Conservation (phyloP, 2,797 vertebrate species). For the Otolemur crassicaudatus region DNA sequence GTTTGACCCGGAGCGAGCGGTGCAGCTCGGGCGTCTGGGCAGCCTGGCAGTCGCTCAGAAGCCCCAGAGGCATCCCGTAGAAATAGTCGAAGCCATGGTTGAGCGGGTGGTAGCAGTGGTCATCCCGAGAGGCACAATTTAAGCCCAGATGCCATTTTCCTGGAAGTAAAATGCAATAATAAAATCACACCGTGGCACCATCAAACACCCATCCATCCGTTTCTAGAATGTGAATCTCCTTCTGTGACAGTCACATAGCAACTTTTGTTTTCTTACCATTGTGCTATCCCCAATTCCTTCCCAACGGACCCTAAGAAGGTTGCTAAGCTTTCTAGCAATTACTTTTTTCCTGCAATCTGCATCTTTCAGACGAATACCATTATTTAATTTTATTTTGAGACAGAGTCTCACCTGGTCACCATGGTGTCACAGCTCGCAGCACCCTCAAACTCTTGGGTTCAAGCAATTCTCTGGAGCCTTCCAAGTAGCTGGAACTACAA, state of each 20-base stretch:
- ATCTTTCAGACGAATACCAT: background rate
- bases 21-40: conserved; percentile 82
- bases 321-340: background rate
- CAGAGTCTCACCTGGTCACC: too few species aligned
- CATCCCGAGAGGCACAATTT: conserved; percentile 89
- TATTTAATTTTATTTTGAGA: too few species aligned
- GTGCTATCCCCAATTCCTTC: too few species aligned
- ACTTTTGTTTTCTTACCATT: too few species aligned
- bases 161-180: background rate
- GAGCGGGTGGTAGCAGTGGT: conserved; percentile 94
- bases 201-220: rapidly evolving
- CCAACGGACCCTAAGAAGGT: background rate
- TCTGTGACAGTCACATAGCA: rapidly evolving
- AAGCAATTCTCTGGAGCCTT: too few species aligned
- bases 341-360: background rate
- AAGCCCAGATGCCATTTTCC: conserved; percentile 94
- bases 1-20: conserved; percentile 79
- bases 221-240: rapidly evolving
- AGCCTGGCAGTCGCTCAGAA: conserved; percentile 89
- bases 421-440: too few species aligned
- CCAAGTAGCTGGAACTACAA: too few species aligned
- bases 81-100: conserved; percentile 94
- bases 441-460: too few species aligned
- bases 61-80: conserved; percentile 92
- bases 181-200: rapidly evolving